Evolutionary conservation across 2,113 vertebrate genomes (phyloP).

Genomic region (Heptranchias perlo): DNA sequence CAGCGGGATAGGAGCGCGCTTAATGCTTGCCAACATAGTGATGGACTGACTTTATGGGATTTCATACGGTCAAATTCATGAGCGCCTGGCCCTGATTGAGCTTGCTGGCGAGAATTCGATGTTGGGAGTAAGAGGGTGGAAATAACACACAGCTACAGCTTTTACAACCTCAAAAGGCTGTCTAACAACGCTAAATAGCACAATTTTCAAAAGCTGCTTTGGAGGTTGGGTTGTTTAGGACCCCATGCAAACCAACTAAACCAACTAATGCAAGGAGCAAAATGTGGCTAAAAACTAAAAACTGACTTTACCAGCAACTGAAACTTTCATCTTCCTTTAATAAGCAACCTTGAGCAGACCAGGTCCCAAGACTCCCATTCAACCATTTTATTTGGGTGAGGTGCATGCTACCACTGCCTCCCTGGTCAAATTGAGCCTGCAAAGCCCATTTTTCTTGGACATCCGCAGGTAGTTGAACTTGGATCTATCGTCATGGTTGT

Average conservation of each 20-base stretch:
- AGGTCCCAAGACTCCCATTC: neutral
- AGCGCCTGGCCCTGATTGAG: no score
- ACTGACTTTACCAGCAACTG: neutral
- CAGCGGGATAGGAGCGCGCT: no score
- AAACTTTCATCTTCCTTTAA: neutral
- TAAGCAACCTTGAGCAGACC: neutral
- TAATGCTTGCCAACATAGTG: no score
- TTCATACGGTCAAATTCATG: no score
- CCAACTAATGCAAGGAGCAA: neutral
- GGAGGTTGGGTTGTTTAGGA: neutral
- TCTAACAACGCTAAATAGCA: neutral
- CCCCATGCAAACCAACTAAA: neutral
- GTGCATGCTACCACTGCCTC: neutral
- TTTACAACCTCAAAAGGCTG: neutral
- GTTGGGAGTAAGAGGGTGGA: no score
- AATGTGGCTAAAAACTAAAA: neutral
- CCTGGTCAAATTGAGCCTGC: no score
- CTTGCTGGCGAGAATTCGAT: no score
- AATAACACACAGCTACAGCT: neutral
- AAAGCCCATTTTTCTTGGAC: neutral
- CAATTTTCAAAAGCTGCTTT: neutral
- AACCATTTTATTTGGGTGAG: neutral
- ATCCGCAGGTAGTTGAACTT: neutral
- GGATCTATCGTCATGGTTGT: neutral
- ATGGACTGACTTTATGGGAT: no score